These are phyloP conservation scores for Pseudococcus viburni DNA, from an alignment of 2,888 invertebrate genomes.

Conservation along the genomic window DNA sequence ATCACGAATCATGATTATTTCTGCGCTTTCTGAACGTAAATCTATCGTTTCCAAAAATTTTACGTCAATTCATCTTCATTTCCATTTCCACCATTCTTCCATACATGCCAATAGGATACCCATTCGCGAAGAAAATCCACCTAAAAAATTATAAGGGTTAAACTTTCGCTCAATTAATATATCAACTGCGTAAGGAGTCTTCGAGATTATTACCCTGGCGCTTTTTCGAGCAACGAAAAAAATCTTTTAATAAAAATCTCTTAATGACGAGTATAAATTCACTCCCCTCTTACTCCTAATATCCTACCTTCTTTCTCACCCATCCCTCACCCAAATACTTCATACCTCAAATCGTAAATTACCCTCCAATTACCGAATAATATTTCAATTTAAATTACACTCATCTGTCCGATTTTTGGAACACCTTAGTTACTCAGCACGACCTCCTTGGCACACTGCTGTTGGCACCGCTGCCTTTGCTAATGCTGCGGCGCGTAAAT, in stretches of 20 bases:
- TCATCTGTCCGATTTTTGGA: conserved; percentile 25
- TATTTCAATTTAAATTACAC: conserved; percentile 43
- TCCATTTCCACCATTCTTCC: background rate
- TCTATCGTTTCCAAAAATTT: no score
- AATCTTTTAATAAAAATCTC: conserved; percentile 50
- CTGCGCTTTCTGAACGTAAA: no score
- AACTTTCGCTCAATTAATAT: conserved; percentile 63
- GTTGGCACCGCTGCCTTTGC: background rate
- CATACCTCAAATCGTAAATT: conserved; percentile 26
- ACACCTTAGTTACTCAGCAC: background rate
- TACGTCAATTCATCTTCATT: no score
- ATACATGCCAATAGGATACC: no score
- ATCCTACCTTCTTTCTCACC: background rate
- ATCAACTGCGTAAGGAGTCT: conserved; percentile 60
- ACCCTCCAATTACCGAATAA: conserved; percentile 15
- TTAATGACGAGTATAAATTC: conserved; percentile 40
- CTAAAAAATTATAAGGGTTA: conserved; percentile 52
- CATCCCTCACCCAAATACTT: background rate
- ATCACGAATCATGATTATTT: no score
- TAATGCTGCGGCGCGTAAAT: conserved; percentile 29
- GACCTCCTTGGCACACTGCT: background rate
- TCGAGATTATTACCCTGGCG: conserved; percentile 53
- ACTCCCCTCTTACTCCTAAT: background rate
- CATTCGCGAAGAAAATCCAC: background rate
- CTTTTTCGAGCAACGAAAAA: background rate